Evolutionary conservation across 2,888 invertebrate genomes (phyloP).

Genomic region (Digitonthophagus gazella): DNA sequence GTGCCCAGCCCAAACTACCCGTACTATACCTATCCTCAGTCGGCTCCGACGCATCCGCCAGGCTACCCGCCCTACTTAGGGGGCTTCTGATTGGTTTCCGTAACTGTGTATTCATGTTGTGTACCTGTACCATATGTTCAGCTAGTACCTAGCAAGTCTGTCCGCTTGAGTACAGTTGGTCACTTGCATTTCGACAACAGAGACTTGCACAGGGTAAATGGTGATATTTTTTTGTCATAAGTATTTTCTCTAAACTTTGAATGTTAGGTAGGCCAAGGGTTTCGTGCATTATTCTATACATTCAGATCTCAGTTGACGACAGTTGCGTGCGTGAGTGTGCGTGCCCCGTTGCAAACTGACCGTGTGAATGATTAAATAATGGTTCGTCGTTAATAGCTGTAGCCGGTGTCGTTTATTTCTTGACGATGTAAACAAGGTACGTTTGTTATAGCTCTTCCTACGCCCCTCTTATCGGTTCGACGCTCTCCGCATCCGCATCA

Average conservation of each 20-base stretch:
- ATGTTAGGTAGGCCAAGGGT: constrained; percentile 54
- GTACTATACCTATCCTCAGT: constrained; percentile 53
- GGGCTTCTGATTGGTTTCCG: constrained; percentile 53
- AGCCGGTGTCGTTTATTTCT: constrained; percentile 49
- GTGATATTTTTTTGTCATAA: constrained; percentile 56
- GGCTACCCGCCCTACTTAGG: constrained; percentile 51
- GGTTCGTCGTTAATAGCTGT: constrained; percentile 46
- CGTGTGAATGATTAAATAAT: constrained; percentile 8
- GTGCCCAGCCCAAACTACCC: constrained; percentile 71
- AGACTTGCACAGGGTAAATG: constrained; percentile 57
- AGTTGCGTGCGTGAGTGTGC: constrained; percentile 32
- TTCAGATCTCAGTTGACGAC: constrained; percentile 35
- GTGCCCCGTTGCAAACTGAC: constrained; percentile 6
- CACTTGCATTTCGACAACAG: constrained; percentile 54
- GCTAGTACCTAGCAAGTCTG: constrained; percentile 55
- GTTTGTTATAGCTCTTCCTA: constrained; percentile 49
- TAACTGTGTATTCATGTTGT: constrained; percentile 54
- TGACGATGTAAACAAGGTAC: constrained; percentile 3
- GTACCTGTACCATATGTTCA: constrained; percentile 55
- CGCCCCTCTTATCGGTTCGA: constrained; percentile 36
- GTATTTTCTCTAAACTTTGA: constrained; percentile 55
- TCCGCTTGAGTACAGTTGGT: constrained; percentile 53
- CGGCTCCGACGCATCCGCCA: constrained; percentile 49
- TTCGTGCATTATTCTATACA: constrained; percentile 51
- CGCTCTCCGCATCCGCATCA: constrained; percentile 31